A percentile compares a stretch with the other conserved stretches of the same genome.
phyloP scores from a whole-genome alignment of 2,888 invertebrate species.

The Leptogaster cylindrica region DNA sequence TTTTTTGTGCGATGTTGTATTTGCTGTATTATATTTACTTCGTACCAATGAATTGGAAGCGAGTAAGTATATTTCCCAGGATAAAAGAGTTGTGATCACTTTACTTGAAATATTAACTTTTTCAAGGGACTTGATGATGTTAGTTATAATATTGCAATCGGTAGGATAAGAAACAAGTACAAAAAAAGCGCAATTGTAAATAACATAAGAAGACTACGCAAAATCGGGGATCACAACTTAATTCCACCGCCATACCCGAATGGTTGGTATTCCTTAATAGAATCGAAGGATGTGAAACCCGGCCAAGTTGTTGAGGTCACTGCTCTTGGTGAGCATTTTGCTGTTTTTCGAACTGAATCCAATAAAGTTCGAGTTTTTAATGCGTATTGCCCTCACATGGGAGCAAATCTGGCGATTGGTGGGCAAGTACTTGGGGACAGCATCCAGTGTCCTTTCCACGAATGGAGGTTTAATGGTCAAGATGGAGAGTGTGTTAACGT shows the following conservation, averaged over 20 bases:
- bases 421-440: slow-evolving; percentile 79
- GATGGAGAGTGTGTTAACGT: slow-evolving; percentile 76
- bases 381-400: slow-evolving; percentile 90
- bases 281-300: slow-evolving; percentile 68
- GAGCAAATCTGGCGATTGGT: slow-evolving; percentile 83
- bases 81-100: not conserved
- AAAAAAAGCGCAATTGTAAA: slow-evolving; percentile 56
- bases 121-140: slow-evolving; percentile 53
- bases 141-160: slow-evolving; percentile 45
- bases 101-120: slow-evolving; percentile 13
- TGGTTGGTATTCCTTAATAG: slow-evolving; percentile 84
- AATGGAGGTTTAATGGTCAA: slow-evolving; percentile 80
- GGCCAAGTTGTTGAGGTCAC: slow-evolving; percentile 68
- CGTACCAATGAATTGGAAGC: slow-evolving; percentile 53
- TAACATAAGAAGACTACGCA: slow-evolving; percentile 64
- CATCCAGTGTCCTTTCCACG: slow-evolving; percentile 88
- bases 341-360: slow-evolving; percentile 71
- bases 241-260: slow-evolving; percentile 87
- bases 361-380: slow-evolving; percentile 74
- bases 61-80: slow-evolving; percentile 51
- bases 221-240: slow-evolving; percentile 65
- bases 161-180: slow-evolving; percentile 17
- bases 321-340: slow-evolving; percentile 75
- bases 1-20: not conserved
- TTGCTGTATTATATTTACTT: slow-evolving; percentile 51